Evolutionary conservation across 2,888 invertebrate genomes (phyloP).

Genomic region (Phymatocera aterrima): DNA sequence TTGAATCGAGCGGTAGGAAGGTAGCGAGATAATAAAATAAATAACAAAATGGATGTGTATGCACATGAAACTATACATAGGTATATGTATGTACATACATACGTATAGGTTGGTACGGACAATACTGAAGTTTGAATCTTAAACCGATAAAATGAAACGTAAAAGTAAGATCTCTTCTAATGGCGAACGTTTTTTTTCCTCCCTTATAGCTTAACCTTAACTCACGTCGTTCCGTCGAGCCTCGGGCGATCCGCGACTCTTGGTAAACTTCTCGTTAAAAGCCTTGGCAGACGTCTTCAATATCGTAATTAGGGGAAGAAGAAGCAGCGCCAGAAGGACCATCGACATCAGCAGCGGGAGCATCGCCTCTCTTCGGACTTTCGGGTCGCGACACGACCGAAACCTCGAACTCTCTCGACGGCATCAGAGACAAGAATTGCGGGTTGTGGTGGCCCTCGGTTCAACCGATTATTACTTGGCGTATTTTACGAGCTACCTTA

Average conservation of each 20-base stretch:
- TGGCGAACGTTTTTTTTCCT: background rate
- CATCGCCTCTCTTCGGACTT: background rate
- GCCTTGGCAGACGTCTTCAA: background rate
- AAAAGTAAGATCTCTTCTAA: background rate
- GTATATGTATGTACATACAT: no score
- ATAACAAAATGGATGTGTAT: background rate
- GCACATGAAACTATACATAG: background rate
- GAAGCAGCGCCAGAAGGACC: background rate
- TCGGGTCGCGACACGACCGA: conserved; percentile 23
- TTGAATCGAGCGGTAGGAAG: no score
- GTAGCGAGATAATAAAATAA: no score
- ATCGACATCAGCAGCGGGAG: no score
- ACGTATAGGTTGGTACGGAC: no score
- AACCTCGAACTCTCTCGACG: conserved; percentile 25
- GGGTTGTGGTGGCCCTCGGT: conserved; percentile 9
- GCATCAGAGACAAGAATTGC: conserved; percentile 5
- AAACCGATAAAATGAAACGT: background rate
- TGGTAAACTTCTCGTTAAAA: conserved; percentile 19
- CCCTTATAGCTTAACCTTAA: no score
- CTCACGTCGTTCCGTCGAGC: background rate
- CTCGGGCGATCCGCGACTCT: conserved; percentile 1
- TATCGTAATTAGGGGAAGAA: conserved; percentile 28
- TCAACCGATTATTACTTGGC: conserved; percentile 54
- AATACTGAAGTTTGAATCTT: background rate
- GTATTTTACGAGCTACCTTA: conserved; percentile 54